phyloP scores from a whole-genome alignment of 2,888 invertebrate species.

The Calameuta pallipes region DNA sequence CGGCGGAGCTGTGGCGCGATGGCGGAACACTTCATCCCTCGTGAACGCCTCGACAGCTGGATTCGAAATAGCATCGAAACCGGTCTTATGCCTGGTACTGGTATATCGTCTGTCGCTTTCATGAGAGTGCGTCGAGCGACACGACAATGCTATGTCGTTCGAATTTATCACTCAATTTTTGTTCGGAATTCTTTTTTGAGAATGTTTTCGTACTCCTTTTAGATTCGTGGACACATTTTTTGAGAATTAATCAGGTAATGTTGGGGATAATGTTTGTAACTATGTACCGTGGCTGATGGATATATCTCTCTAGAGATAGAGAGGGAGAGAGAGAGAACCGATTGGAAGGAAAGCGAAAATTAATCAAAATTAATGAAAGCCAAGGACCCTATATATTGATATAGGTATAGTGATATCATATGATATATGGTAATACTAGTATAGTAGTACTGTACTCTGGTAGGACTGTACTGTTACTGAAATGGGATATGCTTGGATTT shows the following conservation, averaged over 20 bases:
- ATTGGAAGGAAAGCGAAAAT: conserved; percentile 9
- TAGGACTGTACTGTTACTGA: no score
- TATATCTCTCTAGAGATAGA: background rate
- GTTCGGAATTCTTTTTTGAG: background rate
- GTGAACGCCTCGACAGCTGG: conserved; percentile 7
- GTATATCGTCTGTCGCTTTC: conserved; percentile 7
- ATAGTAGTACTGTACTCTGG: no score
- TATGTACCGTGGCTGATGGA: background rate
- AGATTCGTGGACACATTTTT: no score
- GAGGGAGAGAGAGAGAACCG: background rate
- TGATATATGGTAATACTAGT: no score
- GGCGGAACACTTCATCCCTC: conserved; percentile 10
- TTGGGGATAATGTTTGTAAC: background rate
- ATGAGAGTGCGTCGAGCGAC: background rate
- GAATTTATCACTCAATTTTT: background rate
- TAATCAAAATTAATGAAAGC: conserved; percentile 20
- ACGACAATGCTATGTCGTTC: background rate
- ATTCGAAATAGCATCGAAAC: conserved; percentile 17
- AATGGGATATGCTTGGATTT: no score
- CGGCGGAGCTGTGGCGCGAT: conserved; percentile 2
- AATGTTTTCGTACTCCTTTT: no score
- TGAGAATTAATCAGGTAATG: background rate
- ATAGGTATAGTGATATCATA: no score
- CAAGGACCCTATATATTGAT: no score
- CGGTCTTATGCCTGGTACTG: background rate